Evolutionary conservation across 2,113 vertebrate species (phyloP), one percentile per base, ranked within the genome.

Genomic region (Holacanthus passer): DNA sequence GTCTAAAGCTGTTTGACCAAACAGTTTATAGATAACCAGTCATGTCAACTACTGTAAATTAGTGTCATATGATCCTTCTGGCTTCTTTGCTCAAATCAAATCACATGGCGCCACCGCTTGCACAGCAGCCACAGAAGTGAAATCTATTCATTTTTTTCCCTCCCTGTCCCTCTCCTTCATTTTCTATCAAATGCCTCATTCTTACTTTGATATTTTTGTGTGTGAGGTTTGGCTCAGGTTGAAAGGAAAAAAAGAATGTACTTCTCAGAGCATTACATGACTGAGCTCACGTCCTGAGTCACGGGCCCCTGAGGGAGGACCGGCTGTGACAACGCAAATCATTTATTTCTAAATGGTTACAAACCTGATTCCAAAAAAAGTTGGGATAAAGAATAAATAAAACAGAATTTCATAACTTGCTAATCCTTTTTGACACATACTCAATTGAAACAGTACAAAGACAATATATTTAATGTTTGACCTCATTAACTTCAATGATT

Each of bases 41-140:
- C 17, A 8, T 48, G 45, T 35, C 20, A 50, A 75, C 39, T 7
- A 31, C 55, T 53, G 68, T 60, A 32, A 82, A 84, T 79, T 60
- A 72, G 48, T 37, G 67, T 85, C 88, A 87, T 73, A 47, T 83
- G 83, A 88, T 77, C 37, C 1, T 19, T 53, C 27, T 58, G 4
- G 45, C 7, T 32, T 71, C 73, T 76, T 62, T 41, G 35, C 70
- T 64, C 45, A 82, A 60, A 82, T 82, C 41, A 60, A 45, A 82
- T 87, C 79, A 87, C 64, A 72, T 65, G 59, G 37, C 77, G 70
- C 19, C 50, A 47, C 0, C n/a, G 14, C 47, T 68, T 22, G 13
- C 59, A 68, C 43, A 13, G 17, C 53, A 73, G 37, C 50, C 47
- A 68, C 65, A 84, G 37, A 69, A 50, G 37, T 72, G 12, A 62